Conservation (phyloP, 2,888 invertebrate genomes). For the Poecilus cupreus region DNA sequence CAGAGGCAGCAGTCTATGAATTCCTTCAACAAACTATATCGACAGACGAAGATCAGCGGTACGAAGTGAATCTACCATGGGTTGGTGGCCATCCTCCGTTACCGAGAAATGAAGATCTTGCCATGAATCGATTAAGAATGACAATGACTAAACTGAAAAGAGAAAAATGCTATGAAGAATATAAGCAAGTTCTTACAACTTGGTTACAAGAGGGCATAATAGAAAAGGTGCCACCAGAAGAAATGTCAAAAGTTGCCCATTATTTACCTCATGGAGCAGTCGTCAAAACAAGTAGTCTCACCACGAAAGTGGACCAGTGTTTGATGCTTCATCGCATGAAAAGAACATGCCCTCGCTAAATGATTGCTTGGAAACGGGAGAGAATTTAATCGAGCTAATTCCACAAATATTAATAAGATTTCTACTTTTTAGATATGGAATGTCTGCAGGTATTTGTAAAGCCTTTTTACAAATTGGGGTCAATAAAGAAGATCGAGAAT, state of each 20-base stretch:
- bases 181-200: too few species aligned
- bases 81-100: slow-evolving; percentile 62
- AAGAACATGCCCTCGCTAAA: too few species aligned
- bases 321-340: slow-evolving; percentile 59
- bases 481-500: too few species aligned
- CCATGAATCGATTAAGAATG: slow-evolving; percentile 53
- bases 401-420: too few species aligned
- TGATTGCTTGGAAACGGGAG: too few species aligned
- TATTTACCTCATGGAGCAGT: slow-evolving; percentile 60
- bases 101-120: slow-evolving; percentile 60
- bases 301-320: slow-evolving; percentile 62
- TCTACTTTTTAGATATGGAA: too few species aligned
- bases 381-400: too few species aligned
- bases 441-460: too few species aligned
- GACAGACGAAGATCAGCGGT: slow-evolving; percentile 62
- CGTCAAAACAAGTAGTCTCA: slow-evolving; percentile 60
- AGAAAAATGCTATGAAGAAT: too few species aligned
- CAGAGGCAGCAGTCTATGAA: slow-evolving; percentile 60
- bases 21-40: too few species aligned
- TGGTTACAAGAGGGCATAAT: too few species aligned
- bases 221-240: slow-evolving; percentile 50
- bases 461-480: too few species aligned
- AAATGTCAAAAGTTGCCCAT: slow-evolving; percentile 33
- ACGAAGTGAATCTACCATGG: slow-evolving; percentile 64
- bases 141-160: slow-evolving; percentile 52